phyloP scores from a whole-genome alignment of 92 coral and sea anemone species.

The Blastomussa wellsi region DNA sequence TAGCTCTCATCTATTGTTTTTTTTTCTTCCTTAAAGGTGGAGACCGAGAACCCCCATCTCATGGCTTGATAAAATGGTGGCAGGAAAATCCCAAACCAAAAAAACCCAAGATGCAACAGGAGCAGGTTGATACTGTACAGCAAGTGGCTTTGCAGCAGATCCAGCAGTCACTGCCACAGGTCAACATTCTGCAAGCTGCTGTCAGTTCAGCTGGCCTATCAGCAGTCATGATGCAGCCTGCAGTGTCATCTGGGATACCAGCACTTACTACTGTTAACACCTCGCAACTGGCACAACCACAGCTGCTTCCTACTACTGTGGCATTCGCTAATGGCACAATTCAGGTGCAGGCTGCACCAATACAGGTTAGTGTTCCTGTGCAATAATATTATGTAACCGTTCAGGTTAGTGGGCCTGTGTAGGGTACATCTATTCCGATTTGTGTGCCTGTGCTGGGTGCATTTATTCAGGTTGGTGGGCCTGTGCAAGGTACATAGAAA shows the following conservation, averaged over 20 bases:
- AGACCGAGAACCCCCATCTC: slow-evolving; percentile 97
- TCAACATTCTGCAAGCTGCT: slow-evolving; percentile 89
- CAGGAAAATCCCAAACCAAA: slow-evolving; percentile 96
- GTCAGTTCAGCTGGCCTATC: slow-evolving; percentile 89
- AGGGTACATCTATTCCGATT: slow-evolving; percentile 50
- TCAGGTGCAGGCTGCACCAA: slow-evolving; percentile 73
- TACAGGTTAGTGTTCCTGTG: slow-evolving; percentile 18
- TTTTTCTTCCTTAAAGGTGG: slow-evolving; percentile 67
- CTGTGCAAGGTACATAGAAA: background rate
- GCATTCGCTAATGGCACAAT: slow-evolving; percentile 81
- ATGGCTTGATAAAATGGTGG: slow-evolving; percentile 99
- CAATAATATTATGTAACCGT: too few species aligned
- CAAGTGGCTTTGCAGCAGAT: slow-evolving; percentile 89
- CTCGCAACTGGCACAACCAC: slow-evolving; percentile 74
- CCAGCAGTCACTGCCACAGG: slow-evolving; percentile 83
- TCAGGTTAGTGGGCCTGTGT: slow-evolving; percentile 33
- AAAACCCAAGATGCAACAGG: slow-evolving; percentile 71
- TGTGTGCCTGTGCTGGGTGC: background rate
- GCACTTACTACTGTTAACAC: slow-evolving; percentile 75
- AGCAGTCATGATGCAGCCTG: slow-evolving; percentile 85
- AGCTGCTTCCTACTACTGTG: slow-evolving; percentile 72
- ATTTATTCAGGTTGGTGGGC: background rate
- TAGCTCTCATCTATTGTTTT: background rate
- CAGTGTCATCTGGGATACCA: slow-evolving; percentile 71
- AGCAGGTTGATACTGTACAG: slow-evolving; percentile 81